These are phyloP conservation scores for Dascillus cervinus DNA, from an alignment of 2,888 invertebrate species.

Conservation along the genomic window DNA sequence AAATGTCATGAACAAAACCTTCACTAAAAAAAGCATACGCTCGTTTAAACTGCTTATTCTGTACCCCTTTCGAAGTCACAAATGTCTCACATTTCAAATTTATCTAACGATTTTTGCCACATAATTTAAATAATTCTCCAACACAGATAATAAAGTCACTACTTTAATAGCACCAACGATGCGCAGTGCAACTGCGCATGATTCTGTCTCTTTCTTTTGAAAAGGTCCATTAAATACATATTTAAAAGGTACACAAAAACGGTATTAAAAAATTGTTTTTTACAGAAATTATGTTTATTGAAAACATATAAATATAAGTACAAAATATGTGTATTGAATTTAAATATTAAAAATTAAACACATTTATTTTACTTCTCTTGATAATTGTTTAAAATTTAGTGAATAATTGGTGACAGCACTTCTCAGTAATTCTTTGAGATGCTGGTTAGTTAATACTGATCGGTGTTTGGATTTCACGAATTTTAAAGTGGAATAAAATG, in stretches of 20 bases:
- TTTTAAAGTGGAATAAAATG: slow-evolving; percentile 13
- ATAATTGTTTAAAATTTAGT: slow-evolving; percentile 13
- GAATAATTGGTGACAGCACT: slow-evolving; percentile 15
- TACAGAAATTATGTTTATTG: slow-evolving; percentile 9
- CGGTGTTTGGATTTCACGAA: slow-evolving; percentile 18
- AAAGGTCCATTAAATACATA: slow-evolving; percentile 1
- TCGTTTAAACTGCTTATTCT: too few relatives aligned
- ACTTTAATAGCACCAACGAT: too few relatives aligned
- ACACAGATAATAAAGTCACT: too few relatives aligned
- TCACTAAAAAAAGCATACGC: too few relatives aligned
- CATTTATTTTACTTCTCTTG: slow-evolving; percentile 14
- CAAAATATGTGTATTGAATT: slow-evolving; percentile 12
- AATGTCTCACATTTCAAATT: too few relatives aligned
- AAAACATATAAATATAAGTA: slow-evolving; percentile 9
- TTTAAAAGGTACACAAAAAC: slow-evolving; percentile 5
- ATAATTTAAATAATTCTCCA: too few relatives aligned
- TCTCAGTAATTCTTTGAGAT: slow-evolving; percentile 17
- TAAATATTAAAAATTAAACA: slow-evolving; percentile 15
- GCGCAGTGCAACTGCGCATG: too few relatives aligned
- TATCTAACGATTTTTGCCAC: too few relatives aligned
- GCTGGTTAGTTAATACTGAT: slow-evolving; percentile 16
- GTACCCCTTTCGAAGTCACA: too few relatives aligned
- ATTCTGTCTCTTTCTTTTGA: too few relatives aligned
- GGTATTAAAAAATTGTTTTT: slow-evolving; percentile 6
- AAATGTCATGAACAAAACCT: too few relatives aligned